Evolutionary conservation across 23 tunicate genomes (phyloP), one percentile per base, ranked within the genome.

Genomic region (Oikopleura dioica): DNA sequence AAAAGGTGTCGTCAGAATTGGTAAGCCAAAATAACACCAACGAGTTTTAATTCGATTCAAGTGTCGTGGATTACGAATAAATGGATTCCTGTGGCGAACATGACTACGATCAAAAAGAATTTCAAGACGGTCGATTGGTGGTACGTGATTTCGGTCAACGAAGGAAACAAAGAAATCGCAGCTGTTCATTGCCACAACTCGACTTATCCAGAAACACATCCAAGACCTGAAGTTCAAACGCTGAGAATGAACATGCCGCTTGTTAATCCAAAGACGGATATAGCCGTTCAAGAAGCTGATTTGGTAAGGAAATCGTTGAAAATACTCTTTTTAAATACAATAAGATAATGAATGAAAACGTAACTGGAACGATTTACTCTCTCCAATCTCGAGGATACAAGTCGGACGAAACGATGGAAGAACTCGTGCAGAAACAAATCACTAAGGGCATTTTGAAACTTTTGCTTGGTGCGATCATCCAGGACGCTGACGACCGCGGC

Each of bases 1-100:
- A 0, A 24, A 28, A 0, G 99, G 99, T 1, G 68, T 83, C 5
- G 82, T 94, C n/a, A 78, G 99, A 31, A 38, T 94, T 21, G 72
- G 72, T 63, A 63, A n/a, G n/a, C n/a, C n/a, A n/a, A n/a, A n/a
- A n/a, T n/a, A n/a, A n/a, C n/a, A n/a, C n/a, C n/a, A n/a, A n/a
- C n/a, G n/a, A n/a, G n/a, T n/a, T n/a, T n/a, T n/a, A n/a, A n/a
- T n/a, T n/a, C n/a, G n/a, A 21, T 63, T 63, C 26, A 2, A 63
- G 72, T 63, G 4, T 24, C 72, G 5, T 63, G 72, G 72, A 63
- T 12, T 28, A 21, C 72, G 29, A 31, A 31, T 63, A 23, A 63
- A 28, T 63, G 72, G 72, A 2, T 63, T 21, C 72, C 72, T 23
- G 72, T 63, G 2, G 16, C 72, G n/a, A n/a, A n/a, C n/a, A n/a